Conservation (phyloP, 2,888 invertebrate species). For the Monopis laevigella region DNA sequence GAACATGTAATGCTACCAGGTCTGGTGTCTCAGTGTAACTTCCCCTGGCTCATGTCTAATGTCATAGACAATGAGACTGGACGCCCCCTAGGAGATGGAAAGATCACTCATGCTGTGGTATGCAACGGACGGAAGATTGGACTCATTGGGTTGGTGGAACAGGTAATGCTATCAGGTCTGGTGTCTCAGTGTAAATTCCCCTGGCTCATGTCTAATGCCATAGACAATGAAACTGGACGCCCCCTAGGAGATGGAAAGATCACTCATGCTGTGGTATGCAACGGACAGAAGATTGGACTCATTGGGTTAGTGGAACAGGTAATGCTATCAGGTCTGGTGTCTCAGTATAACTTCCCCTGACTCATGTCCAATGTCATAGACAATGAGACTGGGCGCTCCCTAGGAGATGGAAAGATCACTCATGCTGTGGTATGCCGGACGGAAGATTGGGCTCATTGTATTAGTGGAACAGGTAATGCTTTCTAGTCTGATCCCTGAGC, state of each 20-base stretch:
- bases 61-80: slow-evolving; percentile 91
- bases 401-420: slow-evolving; percentile 83
- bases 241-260: slow-evolving; percentile 85
- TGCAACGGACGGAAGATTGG: slow-evolving; percentile 83
- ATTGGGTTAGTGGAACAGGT: slow-evolving; percentile 76
- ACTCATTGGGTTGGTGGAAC: slow-evolving; percentile 76
- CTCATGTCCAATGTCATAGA: slow-evolving; percentile 92
- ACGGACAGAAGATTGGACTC: slow-evolving; percentile 79
- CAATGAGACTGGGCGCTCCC: slow-evolving; percentile 84
- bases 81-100: slow-evolving; percentile 82
- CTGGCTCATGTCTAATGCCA: slow-evolving; percentile 93
- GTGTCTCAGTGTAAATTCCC: slow-evolving; percentile 83
- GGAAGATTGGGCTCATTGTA: slow-evolving; percentile 79
- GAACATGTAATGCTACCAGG: slow-evolving; percentile 82
- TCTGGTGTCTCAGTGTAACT: slow-evolving; percentile 78
- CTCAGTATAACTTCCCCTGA: slow-evolving; percentile 88
- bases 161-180: slow-evolving; percentile 81
- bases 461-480: slow-evolving; percentile 72
- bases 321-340: slow-evolving; percentile 78
- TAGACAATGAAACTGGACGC: slow-evolving; percentile 87
- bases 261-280: slow-evolving; percentile 81
- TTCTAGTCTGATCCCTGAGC: too few relatives aligned
- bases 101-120: slow-evolving; percentile 80
- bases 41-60: slow-evolving; percentile 94
- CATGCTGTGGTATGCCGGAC: slow-evolving; percentile 81